Evolutionary conservation across 2,888 invertebrate genomes (phyloP).

Genomic region (Panorpa germanica): DNA sequence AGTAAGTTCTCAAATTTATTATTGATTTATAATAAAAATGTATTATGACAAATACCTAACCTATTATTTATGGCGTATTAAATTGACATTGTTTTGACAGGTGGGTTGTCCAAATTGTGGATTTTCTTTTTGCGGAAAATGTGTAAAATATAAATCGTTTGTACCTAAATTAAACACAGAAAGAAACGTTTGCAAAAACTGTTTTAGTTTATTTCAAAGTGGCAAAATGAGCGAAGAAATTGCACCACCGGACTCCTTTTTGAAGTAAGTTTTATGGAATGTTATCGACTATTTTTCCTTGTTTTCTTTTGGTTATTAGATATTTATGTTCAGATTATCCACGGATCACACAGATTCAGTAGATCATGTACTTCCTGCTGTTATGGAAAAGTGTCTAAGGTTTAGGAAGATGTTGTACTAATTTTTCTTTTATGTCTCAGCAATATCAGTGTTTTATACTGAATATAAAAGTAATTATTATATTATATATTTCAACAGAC

Average conservation of each 20-base stretch:
- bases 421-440: constrained; percentile 4
- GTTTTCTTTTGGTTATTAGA: too few relatives aligned
- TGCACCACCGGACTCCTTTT: constrained; percentile 33
- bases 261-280: constrained; percentile 33
- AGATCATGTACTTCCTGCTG: too few relatives aligned
- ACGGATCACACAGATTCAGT: too few relatives aligned
- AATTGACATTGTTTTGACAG: constrained; percentile 34
- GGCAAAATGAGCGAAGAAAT: constrained; percentile 14
- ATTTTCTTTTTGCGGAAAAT: constrained; percentile 66
- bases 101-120: constrained; percentile 70
- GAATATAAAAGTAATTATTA: not conserved
- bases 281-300: too few relatives aligned
- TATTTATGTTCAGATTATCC: too few relatives aligned
- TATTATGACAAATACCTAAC: constrained; percentile 1
- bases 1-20: constrained; percentile 24
- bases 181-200: constrained; percentile 42
- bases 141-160: constrained; percentile 49
- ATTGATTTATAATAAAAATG: constrained; percentile 8
- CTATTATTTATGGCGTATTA: constrained; percentile 3
- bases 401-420: not conserved
- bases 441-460: not conserved
- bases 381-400: not conserved
- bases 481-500: constrained; percentile 18
- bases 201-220: constrained; percentile 13
- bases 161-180: constrained; percentile 41